phyloP scores from a whole-genome alignment of 2,888 invertebrate genomes.

The Drosophila gaucha region DNA sequence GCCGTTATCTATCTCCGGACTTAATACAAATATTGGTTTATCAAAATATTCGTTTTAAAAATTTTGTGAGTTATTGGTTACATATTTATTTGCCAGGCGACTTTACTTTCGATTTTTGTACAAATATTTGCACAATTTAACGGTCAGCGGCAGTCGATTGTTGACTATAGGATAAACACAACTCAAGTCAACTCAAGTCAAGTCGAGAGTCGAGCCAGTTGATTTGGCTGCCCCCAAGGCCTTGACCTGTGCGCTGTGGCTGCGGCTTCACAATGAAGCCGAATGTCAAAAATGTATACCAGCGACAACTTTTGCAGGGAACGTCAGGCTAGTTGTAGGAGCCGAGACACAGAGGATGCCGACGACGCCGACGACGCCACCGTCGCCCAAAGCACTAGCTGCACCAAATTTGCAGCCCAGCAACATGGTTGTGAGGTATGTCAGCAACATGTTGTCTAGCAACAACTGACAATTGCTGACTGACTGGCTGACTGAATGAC shows the following conservation, averaged over 20 bases:
- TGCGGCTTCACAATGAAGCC: conserved; percentile 15
- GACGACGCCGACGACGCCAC: conserved; percentile 42
- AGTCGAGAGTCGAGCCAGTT: conserved; percentile 3
- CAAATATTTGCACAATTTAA: conserved; percentile 73
- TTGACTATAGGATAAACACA: conserved; percentile 35
- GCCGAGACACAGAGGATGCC: conserved; percentile 53
- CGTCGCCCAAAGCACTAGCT: conserved; percentile 35
- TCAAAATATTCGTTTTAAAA: conserved; percentile 41
- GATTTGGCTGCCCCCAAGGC: conserved; percentile 44
- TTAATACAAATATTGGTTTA: conserved; percentile 63
- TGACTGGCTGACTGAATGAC: conserved; percentile 49
- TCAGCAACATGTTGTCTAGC: conserved; percentile 63
- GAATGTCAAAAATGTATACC: conserved; percentile 49
- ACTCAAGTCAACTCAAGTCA: conserved; percentile 12
- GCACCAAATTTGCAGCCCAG: conserved; percentile 59
- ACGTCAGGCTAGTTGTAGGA: conserved; percentile 52
- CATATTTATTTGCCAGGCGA: conserved; percentile 67
- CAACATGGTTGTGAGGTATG: conserved; percentile 52
- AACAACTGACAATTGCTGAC: conserved; percentile 54
- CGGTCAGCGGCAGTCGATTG: conserved; percentile 57
- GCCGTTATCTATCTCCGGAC: conserved; percentile 42
- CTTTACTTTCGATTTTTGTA: conserved; percentile 64
- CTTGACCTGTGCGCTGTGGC: conserved; percentile 44
- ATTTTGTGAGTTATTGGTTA: conserved; percentile 42
- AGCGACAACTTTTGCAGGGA: conserved; percentile 18